phyloP scores from a whole-genome alignment of 2,888 invertebrate species.

The Sinopyrophorus schimmeli region DNA sequence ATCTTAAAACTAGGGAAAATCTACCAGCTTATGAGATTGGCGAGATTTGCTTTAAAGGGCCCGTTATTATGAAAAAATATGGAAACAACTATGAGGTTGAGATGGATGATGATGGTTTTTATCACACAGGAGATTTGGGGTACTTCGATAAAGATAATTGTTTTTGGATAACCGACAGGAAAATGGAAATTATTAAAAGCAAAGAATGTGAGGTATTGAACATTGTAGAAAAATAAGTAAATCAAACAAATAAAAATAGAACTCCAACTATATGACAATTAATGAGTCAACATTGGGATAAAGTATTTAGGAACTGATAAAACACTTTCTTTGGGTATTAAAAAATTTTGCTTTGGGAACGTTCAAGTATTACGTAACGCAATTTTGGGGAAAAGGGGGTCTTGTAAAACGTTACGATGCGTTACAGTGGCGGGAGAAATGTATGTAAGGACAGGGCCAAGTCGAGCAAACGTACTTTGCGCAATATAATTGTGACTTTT shows the following conservation, averaged over 20 bases:
- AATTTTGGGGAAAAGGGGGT: too few relatives aligned
- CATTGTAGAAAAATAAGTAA: too few relatives aligned
- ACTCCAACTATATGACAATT: too few relatives aligned
- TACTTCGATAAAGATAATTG: constrained; percentile 74
- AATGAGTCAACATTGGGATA: background rate
- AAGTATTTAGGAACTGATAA: background rate
- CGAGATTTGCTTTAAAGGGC: constrained; percentile 80
- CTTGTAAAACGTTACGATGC: too few relatives aligned
- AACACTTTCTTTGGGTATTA: too few relatives aligned
- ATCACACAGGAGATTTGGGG: constrained; percentile 78
- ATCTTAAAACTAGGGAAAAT: constrained; percentile 62
- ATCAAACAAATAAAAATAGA: too few relatives aligned
- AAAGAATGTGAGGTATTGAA: constrained; percentile 72
- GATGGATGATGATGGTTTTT: constrained; percentile 73
- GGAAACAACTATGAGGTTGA: constrained; percentile 57
- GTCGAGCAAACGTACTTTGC: too few relatives aligned
- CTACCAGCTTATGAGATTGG: constrained; percentile 68
- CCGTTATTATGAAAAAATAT: constrained; percentile 69
- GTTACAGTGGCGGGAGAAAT: too few relatives aligned
- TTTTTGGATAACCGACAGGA: constrained; percentile 78
- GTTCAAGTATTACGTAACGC: too few relatives aligned
- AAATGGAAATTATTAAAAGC: constrained; percentile 87
- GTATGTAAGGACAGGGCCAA: too few relatives aligned
- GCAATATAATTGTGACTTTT: too few relatives aligned
- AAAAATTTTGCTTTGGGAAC: too few relatives aligned